A percentile compares a stretch with the other conserved stretches of the same genome.
Conservation (phyloP, 2,797 vertebrate species). For the Poeciliopsis presidionis region DNA sequence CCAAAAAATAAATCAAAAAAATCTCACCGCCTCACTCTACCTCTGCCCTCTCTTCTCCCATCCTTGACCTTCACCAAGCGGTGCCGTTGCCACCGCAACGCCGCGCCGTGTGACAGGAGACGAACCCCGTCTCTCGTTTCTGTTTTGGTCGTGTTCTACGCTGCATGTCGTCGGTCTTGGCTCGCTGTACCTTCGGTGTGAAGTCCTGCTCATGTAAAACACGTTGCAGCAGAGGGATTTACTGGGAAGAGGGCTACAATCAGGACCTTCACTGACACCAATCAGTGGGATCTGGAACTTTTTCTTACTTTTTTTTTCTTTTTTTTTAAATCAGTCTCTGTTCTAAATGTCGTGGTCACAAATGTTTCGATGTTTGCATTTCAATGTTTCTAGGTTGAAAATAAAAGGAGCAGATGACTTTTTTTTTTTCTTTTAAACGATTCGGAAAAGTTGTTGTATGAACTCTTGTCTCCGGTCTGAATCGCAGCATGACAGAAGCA, state of each 20-base stretch:
- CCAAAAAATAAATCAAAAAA: conserved; percentile 6
- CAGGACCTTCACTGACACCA: conserved; percentile 56
- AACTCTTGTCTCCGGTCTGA: conserved; percentile 30
- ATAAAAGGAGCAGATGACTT: conserved; percentile 29
- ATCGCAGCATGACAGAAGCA: conserved; percentile 46
- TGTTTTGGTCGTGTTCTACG: conserved; percentile 60
- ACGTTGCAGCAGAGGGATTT: conserved; percentile 39
- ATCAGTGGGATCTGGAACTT: conserved; percentile 56
- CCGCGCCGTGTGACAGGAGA: conserved; percentile 25
- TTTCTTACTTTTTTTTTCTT: neutral
- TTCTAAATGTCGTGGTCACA: conserved; percentile 68
- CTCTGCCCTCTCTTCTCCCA: conserved; percentile 42
- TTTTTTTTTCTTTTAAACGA: conserved; percentile 3
- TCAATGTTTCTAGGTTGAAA: conserved; percentile 57
- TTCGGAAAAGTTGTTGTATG: conserved; percentile 2
- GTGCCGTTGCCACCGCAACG: conserved; percentile 33
- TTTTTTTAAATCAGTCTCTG: conserved; percentile 48
- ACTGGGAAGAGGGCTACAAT: conserved; percentile 38
- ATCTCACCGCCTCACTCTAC: conserved; percentile 21
- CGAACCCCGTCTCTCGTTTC: conserved; percentile 68
- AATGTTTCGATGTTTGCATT: conserved; percentile 72
- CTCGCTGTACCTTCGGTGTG: conserved; percentile 71
- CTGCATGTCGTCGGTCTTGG: conserved; percentile 65
- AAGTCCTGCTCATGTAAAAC: conserved; percentile 53
- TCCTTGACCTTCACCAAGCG: conserved; percentile 28